A percentile compares a stretch with the other conserved stretches of the same genome.
Evolutionary conservation across 2,797 vertebrate genomes (phyloP).

Genomic region (Gastrophryne carolinensis): DNA sequence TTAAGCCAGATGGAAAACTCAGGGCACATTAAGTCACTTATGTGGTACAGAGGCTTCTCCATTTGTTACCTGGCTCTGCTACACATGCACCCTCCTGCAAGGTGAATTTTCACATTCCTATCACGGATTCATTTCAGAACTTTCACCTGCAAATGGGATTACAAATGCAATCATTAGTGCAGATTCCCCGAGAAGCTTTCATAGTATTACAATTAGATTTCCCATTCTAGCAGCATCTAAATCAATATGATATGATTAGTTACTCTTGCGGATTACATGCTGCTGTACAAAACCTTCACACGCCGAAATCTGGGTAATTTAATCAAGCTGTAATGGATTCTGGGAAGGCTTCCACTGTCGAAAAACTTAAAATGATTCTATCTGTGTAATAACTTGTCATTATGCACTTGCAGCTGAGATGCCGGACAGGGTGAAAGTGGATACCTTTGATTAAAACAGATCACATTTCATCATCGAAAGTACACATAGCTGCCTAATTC

Average conservation of each 20-base stretch:
- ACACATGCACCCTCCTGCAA: slow-evolving; percentile 22
- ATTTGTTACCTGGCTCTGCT: slow-evolving; percentile 22
- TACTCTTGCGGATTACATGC: slow-evolving; percentile 71
- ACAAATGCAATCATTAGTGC: slow-evolving; percentile 75
- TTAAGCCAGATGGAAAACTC: slow-evolving; percentile 46
- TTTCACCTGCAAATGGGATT: slow-evolving; percentile 76
- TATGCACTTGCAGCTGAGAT: slow-evolving; percentile 69
- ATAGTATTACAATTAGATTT: slow-evolving; percentile 76
- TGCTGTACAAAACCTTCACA: slow-evolving; percentile 71
- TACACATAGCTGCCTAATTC: slow-evolving; percentile 57
- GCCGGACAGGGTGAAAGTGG: slow-evolving; percentile 64
- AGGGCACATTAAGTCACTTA: slow-evolving; percentile 34
- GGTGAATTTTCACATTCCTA: slow-evolving; percentile 57
- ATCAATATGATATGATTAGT: slow-evolving; percentile 79
- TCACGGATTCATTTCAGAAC: slow-evolving; percentile 62
- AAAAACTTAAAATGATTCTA: slow-evolving; percentile 70
- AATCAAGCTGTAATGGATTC: slow-evolving; percentile 75
- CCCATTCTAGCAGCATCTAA: slow-evolving; percentile 76
- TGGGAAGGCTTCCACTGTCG: slow-evolving; percentile 69
- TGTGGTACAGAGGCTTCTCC: not conserved
- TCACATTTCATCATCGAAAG: slow-evolving; percentile 65
- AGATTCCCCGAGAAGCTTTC: slow-evolving; percentile 72
- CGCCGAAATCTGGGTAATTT: slow-evolving; percentile 75
- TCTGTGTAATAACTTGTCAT: slow-evolving; percentile 68
- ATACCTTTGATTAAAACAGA: slow-evolving; percentile 67